Percentiles rank a stretch among this genome's conserved stretches.
Conservation (phyloP, 2,113 vertebrate species). For the Hemiprocne comata region DNA sequence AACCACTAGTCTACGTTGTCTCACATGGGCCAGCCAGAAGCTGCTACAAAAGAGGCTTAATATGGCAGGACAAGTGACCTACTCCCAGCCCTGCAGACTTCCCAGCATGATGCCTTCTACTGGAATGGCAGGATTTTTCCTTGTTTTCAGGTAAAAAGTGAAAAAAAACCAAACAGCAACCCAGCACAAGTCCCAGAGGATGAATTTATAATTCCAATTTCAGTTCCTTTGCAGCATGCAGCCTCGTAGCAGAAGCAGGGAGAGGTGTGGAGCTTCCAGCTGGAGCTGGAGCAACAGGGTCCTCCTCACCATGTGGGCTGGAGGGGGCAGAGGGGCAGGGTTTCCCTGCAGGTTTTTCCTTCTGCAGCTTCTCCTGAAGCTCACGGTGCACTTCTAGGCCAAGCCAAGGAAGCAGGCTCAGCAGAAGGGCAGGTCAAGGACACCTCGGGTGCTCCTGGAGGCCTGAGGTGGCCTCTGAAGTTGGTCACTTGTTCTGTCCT, state of each 20-base stretch:
- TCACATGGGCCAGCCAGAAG: not conserved
- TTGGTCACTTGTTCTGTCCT: not conserved
- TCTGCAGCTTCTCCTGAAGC: not conserved
- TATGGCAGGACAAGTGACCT: not conserved
- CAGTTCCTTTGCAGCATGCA: not conserved
- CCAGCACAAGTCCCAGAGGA: not conserved
- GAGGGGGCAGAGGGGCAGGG: too few relatives aligned
- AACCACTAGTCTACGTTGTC: not conserved
- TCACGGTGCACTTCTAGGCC: not conserved
- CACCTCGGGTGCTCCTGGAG: not conserved
- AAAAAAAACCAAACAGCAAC: not conserved
- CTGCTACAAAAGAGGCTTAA: not conserved
- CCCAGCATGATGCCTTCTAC: fast-evolving
- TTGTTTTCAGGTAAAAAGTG: conserved; percentile 20
- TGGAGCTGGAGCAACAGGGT: not conserved
- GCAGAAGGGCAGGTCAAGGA: not conserved
- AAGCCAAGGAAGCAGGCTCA: not conserved
- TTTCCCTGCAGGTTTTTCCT: not conserved
- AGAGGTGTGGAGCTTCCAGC: not conserved
- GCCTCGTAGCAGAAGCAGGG: not conserved
- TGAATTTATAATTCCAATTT: not conserved
- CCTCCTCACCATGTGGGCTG: too few relatives aligned
- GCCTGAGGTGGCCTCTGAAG: not conserved
- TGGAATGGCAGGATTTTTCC: not conserved
- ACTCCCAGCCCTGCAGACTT: not conserved